Evolutionary conservation across 2,113 vertebrate genomes (phyloP).

Genomic region (Numenius arquata): DNA sequence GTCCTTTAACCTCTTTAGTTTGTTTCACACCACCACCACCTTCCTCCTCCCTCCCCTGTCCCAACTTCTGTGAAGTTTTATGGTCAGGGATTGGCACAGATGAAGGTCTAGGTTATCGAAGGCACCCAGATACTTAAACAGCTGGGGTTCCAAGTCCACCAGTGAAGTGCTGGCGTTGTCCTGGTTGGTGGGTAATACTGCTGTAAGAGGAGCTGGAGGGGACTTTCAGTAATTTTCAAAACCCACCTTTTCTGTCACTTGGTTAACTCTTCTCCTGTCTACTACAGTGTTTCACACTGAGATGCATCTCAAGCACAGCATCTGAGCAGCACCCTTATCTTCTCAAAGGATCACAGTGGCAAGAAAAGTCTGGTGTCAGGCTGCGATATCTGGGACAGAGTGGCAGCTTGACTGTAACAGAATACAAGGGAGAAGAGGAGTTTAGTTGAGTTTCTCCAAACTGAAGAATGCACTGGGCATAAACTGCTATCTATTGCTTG

Average conservation of each 20-base stretch:
- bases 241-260: not conserved
- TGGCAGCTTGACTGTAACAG: not conserved
- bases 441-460: not conserved
- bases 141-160: not conserved
- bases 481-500: not conserved
- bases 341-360: not conserved
- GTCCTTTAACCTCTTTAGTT: not conserved
- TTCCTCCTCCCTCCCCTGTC: not conserved
- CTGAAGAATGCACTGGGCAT: not conserved
- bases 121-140: not conserved
- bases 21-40: not conserved
- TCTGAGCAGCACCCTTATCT: not conserved
- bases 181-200: not conserved
- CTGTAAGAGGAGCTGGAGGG: too few relatives aligned
- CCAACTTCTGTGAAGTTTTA: not conserved
- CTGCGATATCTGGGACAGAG: not conserved
- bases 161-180: not conserved
- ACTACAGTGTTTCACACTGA: not conserved
- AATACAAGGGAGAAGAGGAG: not conserved
- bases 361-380: not conserved
- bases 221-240: not conserved
- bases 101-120: not conserved
- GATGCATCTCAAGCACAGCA: not conserved
- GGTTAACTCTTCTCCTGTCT: not conserved
- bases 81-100: not conserved